Evolutionary conservation across 2,888 invertebrate species (phyloP).

Genomic region (Drosophila macrospina): DNA sequence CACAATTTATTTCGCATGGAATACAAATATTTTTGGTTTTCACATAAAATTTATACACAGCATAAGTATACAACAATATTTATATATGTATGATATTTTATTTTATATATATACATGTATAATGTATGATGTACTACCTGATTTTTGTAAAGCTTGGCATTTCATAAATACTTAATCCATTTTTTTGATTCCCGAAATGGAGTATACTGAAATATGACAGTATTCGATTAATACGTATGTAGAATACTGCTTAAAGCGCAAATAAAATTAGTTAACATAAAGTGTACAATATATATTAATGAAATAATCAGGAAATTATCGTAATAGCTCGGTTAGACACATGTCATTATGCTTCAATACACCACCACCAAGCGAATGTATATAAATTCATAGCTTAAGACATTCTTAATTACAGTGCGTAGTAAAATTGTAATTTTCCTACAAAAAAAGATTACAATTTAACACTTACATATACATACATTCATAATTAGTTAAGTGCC

Average conservation of each 20-base stretch:
- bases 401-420: neutral
- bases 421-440: conserved; percentile 2
- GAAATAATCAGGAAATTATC: neutral
- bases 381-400: neutral
- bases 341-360: neutral
- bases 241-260: conserved; percentile 35
- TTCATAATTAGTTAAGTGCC: neutral
- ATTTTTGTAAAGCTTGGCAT: conserved; percentile 36
- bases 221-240: conserved; percentile 3
- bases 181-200: neutral
- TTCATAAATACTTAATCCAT: neutral
- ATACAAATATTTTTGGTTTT: conserved; percentile 47
- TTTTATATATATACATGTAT: conserved; percentile 7
- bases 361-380: conserved; percentile 22
- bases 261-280: conserved; percentile 10
- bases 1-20: conserved; percentile 49
- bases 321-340: neutral
- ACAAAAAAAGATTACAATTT: conserved; percentile 17
- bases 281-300: neutral
- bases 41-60: conserved; percentile 17
- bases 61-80: conserved; percentile 48
- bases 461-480: neutral
- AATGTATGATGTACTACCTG: conserved; percentile 2
- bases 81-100: no score
- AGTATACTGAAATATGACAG: conserved; percentile 4